These are phyloP conservation scores for Oopsacas minuta DNA, from an alignment of 37 sponge, comb jelly and placozoan genomes.

Conservation along the genomic window DNA sequence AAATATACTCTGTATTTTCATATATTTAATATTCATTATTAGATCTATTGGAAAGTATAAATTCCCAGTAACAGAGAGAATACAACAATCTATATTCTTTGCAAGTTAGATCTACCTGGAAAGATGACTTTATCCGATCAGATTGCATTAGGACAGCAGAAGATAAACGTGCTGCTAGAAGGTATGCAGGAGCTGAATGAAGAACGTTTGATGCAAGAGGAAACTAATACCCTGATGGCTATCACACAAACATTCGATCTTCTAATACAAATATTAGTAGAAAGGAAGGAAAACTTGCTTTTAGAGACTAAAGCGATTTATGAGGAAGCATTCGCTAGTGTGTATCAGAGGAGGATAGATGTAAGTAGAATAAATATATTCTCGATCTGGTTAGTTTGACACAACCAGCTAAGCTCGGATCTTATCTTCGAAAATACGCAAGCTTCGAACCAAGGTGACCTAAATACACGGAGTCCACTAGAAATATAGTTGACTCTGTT, in stretches of 20 bases:
- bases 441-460: too few relatives aligned
- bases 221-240: background rate
- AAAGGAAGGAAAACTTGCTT: background rate
- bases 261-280: background rate
- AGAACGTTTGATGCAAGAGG: background rate
- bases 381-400: too few relatives aligned
- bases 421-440: too few relatives aligned
- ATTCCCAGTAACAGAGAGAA: too few relatives aligned
- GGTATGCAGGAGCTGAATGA: conserved; percentile 1
- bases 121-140: conserved; percentile 6
- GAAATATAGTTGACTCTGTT: too few relatives aligned
- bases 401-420: too few relatives aligned
- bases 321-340: background rate
- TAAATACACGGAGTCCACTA: too few relatives aligned
- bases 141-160: background rate
- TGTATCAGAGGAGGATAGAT: conserved; percentile 2
- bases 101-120: too few relatives aligned
- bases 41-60: too few relatives aligned
- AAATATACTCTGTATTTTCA: too few relatives aligned
- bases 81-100: too few relatives aligned
- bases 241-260: background rate
- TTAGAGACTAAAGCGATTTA: background rate
- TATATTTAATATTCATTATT: too few relatives aligned
- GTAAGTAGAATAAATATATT: background rate
- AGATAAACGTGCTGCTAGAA: background rate